Base-by-base conservation (phyloP, 2,113 vertebrate species). In the Gavia stellata region DNA sequence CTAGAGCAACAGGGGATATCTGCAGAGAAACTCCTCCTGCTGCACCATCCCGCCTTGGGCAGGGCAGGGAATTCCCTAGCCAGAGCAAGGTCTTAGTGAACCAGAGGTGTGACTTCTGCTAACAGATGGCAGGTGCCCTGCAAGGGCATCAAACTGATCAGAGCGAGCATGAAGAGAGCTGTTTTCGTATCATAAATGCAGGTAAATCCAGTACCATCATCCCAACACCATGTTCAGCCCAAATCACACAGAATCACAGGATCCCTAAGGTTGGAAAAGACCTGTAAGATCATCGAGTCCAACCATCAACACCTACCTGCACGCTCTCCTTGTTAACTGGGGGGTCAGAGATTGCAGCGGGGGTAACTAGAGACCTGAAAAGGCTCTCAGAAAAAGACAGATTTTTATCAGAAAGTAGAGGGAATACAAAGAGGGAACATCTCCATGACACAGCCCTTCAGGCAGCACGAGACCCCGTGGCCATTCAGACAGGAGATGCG, bases 101-200 rank as follows among this genome's bases (percentile, higher is more conserved):
- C 6, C 52, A 6, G 45, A 38, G 28, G 11, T 8, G 36, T 21
- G 9, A 24, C 33, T 44, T 26, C 56, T 15, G 14, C 29, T 26
- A 14, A 7, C 16, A 20, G 34, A 1, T 4, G 52, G 45, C 44
- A 49, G 31, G 28, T 17, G 33, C 16, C 53, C 65, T 55, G 49
- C 33, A 17, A 19, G 50, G 17, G 36, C n/a, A 55, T 50, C 29
- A 4, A 33, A 19, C 12, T 0, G 1, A 8, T 16, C 65, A 49
- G 5, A 26, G 28, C 3, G 4, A 18, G 47, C 1, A 1, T 18
- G 58, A 21, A 6, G 44, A 23, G 19, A 2, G 58, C 23, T 17
- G 50, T 17, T 56, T 52, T 34, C 5, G 2, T 16, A 2, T 2
- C 42, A 7, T 14, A 40, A 47, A 44, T 16, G 26, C 59, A 50